Evolutionary conservation across 2,113 vertebrate species (phyloP).

Genomic region (Craseonycteris thonglongyai): DNA sequence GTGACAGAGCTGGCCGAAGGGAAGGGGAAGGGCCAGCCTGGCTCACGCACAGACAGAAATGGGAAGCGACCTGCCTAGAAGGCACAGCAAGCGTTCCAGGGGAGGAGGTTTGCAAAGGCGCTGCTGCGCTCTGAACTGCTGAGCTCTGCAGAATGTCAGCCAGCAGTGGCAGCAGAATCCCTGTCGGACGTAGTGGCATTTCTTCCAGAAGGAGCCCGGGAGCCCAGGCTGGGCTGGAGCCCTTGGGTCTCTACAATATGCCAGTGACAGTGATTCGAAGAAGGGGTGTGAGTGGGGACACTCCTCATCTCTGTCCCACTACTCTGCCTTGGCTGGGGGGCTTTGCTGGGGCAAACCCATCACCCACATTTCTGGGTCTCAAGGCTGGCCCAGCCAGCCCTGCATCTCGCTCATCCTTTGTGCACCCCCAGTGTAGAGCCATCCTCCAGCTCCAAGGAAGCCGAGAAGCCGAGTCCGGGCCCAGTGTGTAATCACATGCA

Average conservation of each 20-base stretch:
- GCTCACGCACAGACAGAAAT: neutral
- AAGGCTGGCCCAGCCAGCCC: neutral
- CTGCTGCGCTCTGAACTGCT: neutral
- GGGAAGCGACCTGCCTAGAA: neutral
- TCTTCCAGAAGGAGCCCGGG: no score
- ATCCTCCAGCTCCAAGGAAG: neutral
- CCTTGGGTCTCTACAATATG: neutral
- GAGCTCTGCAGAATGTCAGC: rapidly evolving
- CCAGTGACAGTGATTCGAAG: neutral
- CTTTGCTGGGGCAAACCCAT: neutral
- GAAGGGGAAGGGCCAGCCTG: neutral
- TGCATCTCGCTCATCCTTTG: neutral
- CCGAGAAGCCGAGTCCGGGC: neutral
- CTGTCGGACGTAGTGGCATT: no score
- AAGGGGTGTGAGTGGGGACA: neutral
- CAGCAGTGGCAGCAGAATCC: no score
- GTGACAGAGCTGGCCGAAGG: neutral
- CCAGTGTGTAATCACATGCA: neutral
- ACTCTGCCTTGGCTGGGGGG: neutral
- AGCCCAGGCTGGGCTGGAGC: no score
- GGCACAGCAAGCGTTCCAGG: neutral
- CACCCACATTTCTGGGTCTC: neutral
- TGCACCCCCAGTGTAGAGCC: neutral
- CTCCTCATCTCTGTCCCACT: neutral
- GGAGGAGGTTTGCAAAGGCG: neutral